A percentile compares a stretch with the other conserved stretches of the same genome.
Evolutionary conservation across 1,140 invertebrate genomes (phyloP).

Genomic region (Paralvinella palmiformis): DNA sequence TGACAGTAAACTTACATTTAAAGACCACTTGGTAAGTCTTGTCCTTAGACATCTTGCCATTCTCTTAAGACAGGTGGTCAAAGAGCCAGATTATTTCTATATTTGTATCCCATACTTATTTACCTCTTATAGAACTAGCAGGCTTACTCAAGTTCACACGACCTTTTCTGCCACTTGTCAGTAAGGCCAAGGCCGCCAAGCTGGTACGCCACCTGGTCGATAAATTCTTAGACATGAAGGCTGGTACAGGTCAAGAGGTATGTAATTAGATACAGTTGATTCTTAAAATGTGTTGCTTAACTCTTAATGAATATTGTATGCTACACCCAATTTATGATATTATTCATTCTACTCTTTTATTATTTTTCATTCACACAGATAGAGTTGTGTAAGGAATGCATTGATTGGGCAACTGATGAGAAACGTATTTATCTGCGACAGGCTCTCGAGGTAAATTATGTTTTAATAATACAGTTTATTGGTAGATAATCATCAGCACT

Average conservation of each 20-base stretch:
- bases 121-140: slow-evolving; percentile 64
- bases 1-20: too few species aligned
- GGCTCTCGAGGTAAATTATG: slow-evolving; percentile 71
- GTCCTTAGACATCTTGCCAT: too few species aligned
- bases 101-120: slow-evolving; percentile 3
- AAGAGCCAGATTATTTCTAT: too few species aligned
- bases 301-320: too few species aligned
- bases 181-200: slow-evolving; percentile 98
- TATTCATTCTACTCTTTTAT: not conserved
- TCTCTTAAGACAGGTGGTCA: too few species aligned
- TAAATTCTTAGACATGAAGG: slow-evolving; percentile 94
- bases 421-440: slow-evolving; percentile 94
- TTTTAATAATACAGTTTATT: too few species aligned
- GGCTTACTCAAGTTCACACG: slow-evolving; percentile 88
- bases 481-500: too few species aligned
- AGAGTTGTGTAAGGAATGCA: slow-evolving; percentile 80
- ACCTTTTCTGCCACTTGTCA: slow-evolving; percentile 85
- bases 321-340: not conserved
- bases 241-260: slow-evolving; percentile 77
- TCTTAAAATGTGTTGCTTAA: too few species aligned
- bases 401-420: slow-evolving; percentile 98
- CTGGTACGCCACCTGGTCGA: slow-evolving; percentile 93
- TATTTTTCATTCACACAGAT: slow-evolving; percentile 42
- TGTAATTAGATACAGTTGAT: not conserved
- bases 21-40: too few species aligned